These are phyloP conservation scores for Polypedilum pembai DNA, from an alignment of 1,140 invertebrate genomes.

Conservation along the genomic window DNA sequence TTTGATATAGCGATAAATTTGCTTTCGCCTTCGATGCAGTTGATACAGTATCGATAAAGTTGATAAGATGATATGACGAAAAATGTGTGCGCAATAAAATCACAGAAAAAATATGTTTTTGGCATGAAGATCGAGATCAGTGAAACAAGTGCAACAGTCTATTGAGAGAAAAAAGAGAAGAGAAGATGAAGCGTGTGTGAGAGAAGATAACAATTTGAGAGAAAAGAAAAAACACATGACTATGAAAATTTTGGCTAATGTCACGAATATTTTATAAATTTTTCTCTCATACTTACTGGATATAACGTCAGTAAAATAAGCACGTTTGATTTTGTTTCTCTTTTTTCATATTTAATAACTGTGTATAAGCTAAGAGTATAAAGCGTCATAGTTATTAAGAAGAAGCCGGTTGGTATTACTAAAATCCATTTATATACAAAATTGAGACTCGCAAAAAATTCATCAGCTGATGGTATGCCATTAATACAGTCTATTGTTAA, in stretches of 20 bases:
- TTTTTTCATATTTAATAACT: slow-evolving; percentile 7
- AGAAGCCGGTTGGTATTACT: background rate
- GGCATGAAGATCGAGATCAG: background rate
- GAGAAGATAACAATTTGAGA: too few species aligned
- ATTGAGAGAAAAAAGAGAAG: background rate
- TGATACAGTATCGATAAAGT: slow-evolving; percentile 6
- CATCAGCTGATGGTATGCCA: background rate
- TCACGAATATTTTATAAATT: too few species aligned
- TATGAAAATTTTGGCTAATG: too few species aligned
- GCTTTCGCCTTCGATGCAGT: slow-evolving; percentile 2
- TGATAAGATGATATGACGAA: slow-evolving; percentile 12
- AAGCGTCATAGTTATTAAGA: background rate
- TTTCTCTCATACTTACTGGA: background rate
- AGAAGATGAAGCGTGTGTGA: background rate
- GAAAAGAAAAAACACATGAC: too few species aligned
- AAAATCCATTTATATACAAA: background rate
- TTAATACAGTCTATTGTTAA: background rate
- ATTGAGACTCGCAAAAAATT: background rate
- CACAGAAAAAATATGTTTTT: slow-evolving; percentile 18
- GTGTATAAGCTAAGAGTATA: background rate
- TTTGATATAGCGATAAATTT: slow-evolving; percentile 21
- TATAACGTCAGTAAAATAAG: background rate
- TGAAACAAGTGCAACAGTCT: background rate
- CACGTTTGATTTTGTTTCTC: background rate
- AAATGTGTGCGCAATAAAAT: background rate